Evolutionary conservation across 2,113 vertebrate genomes (phyloP).

Genomic region (Xiphorhynchus elegans): DNA sequence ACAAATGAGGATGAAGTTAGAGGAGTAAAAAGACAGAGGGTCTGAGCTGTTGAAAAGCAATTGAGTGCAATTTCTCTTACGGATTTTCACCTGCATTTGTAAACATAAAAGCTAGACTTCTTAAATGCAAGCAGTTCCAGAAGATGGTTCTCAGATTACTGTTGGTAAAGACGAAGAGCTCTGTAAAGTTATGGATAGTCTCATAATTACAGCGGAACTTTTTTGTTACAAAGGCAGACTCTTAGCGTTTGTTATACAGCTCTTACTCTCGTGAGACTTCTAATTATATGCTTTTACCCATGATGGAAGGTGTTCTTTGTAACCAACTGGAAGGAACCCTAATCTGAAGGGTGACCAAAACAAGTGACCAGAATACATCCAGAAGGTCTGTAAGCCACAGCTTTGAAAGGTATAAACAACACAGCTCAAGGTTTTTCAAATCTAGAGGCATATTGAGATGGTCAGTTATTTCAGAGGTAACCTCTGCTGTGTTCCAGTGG

Average conservation of each 20-base stretch:
- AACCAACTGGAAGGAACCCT: not conserved
- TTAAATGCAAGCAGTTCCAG: not conserved
- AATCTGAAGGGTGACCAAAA: not conserved
- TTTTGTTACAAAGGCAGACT: not conserved
- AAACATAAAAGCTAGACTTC: not conserved
- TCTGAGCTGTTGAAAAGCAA: not conserved
- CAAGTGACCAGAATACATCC: not conserved
- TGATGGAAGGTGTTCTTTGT: not conserved
- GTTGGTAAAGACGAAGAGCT: not conserved
- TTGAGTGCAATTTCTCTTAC: not conserved
- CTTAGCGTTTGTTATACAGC: not conserved
- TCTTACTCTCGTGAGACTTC: not conserved
- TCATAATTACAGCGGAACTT: not conserved
- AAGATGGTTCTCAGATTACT: not conserved
- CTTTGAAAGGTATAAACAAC: not conserved
- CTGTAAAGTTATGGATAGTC: not conserved
- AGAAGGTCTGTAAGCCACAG: not conserved
- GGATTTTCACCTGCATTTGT: not conserved
- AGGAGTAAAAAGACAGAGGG: not conserved
- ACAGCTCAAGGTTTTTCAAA: not conserved
- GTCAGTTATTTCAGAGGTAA: not conserved
- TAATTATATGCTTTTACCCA: rapidly evolving
- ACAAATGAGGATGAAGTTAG: not conserved
- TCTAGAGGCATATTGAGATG: not conserved
- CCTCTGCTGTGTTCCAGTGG: not conserved